Evolutionary conservation across 2,797 vertebrate genomes (phyloP).

Genomic region (Lepidocolaptes lacrymiger): DNA sequence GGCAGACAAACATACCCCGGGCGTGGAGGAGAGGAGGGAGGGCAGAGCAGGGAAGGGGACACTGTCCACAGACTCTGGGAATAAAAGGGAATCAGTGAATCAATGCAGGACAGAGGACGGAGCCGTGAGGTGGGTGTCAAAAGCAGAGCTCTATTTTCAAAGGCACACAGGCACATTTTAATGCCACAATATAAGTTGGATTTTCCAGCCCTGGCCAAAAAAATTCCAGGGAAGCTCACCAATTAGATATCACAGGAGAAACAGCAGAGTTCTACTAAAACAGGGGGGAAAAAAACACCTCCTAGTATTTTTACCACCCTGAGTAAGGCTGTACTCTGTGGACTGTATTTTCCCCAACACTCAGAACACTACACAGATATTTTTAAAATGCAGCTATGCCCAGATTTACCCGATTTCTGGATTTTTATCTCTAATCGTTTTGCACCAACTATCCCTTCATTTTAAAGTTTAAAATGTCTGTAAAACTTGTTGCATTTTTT

Average conservation of each 20-base stretch:
- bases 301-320: background rate
- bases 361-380: accelerated
- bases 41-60: background rate
- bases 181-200: slow-evolving; percentile 26
- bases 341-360: background rate
- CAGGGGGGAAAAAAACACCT: background rate
- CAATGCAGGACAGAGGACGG: slow-evolving; percentile 43
- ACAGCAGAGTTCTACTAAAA: background rate
- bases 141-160: slow-evolving; percentile 36
- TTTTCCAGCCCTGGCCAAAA: background rate
- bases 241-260: background rate
- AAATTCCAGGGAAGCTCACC: background rate
- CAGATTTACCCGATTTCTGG: background rate
- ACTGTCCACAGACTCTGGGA: background rate
- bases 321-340: background rate
- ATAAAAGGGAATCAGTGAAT: slow-evolving; percentile 31
- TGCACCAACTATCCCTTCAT: background rate
- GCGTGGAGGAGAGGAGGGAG: slow-evolving; percentile 22
- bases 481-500: background rate
- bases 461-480: background rate
- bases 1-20: slow-evolving; percentile 78
- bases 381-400: background rate
- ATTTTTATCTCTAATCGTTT: background rate
- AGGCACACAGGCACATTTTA: slow-evolving; percentile 43
- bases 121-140: slow-evolving; percentile 75